Conservation (phyloP, 2,797 vertebrate genomes). For the Sebastes matsubarae region DNA sequence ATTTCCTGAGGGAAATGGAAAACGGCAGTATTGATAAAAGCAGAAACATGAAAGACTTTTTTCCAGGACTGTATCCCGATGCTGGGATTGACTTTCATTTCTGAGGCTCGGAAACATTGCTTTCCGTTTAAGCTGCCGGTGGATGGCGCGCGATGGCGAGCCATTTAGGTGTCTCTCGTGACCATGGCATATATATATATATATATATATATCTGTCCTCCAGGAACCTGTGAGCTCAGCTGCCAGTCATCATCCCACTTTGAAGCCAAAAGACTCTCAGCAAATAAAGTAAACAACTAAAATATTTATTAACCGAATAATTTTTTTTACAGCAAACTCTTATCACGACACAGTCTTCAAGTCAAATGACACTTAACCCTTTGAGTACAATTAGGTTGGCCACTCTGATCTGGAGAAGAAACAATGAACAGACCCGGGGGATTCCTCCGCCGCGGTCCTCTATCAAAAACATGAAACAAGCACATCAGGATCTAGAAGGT, state of each 20-base stretch:
- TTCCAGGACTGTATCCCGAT: slow-evolving; percentile 6
- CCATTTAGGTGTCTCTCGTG: neutral
- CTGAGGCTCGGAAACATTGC: neutral
- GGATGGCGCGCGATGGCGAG: neutral
- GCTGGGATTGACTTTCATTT: slow-evolving; percentile 5
- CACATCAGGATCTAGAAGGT: slow-evolving; percentile 48
- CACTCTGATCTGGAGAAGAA: slow-evolving; percentile 51
- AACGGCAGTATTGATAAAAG: slow-evolving; percentile 39
- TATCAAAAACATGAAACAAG: slow-evolving; percentile 66
- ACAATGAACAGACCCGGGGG: slow-evolving; percentile 47
- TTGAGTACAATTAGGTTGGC: slow-evolving; percentile 70
- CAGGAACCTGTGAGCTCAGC: neutral
- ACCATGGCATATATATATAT: neutral
- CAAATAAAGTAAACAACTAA: slow-evolving; percentile 81
- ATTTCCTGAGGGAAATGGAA: slow-evolving; percentile 33
- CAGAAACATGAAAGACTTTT: slow-evolving; percentile 41
- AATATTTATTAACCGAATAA: slow-evolving; percentile 82
- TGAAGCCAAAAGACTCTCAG: slow-evolving; percentile 51
- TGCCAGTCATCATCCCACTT: slow-evolving; percentile 1
- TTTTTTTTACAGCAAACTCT: slow-evolving; percentile 78
- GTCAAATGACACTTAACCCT: slow-evolving; percentile 81
- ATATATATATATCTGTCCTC: neutral
- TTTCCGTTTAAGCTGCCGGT: neutral
- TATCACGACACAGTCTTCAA: slow-evolving; percentile 81
- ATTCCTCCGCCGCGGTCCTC: slow-evolving; percentile 31